Evolutionary conservation across 2,888 invertebrate species (phyloP).

Genomic region (Ptychoptera albimana): DNA sequence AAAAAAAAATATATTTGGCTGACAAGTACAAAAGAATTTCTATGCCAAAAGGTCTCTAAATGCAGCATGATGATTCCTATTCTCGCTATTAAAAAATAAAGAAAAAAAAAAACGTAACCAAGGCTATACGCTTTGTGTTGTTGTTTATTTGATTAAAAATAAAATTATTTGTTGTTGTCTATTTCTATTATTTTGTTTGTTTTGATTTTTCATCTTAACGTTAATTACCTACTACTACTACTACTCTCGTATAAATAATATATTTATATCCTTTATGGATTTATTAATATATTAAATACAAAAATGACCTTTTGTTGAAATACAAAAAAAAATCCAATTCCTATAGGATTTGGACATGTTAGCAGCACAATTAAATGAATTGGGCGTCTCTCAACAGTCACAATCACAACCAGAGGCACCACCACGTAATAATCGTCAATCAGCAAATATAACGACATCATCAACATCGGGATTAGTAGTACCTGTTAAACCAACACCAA

Average conservation of each 20-base stretch:
- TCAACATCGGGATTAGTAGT: conserved; percentile 17
- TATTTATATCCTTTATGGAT: neutral
- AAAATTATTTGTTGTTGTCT: too few relatives aligned
- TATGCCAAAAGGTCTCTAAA: too few relatives aligned
- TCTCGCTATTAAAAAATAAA: too few relatives aligned
- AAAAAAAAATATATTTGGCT: too few relatives aligned
- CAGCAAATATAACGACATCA: conserved; percentile 16
- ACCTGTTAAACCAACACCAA: conserved; percentile 24
- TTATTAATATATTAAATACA: conserved; percentile 1
- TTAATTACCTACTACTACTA: neutral
- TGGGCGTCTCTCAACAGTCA: conserved; percentile 46
- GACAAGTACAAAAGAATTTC: too few relatives aligned
- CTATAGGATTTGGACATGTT: conserved; percentile 88
- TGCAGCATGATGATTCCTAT: too few relatives aligned
- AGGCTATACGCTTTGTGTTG: too few relatives aligned
- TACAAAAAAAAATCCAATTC: conserved; percentile 17
- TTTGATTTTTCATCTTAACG: neutral
- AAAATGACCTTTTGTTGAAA: conserved; percentile 6
- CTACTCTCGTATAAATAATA: too few relatives aligned
- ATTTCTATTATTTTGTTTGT: too few relatives aligned
- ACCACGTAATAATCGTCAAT: conserved; percentile 43
- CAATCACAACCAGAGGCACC: conserved; percentile 49
- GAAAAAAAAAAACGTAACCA: neutral
- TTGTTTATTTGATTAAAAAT: too few relatives aligned
- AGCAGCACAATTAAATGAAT: conserved; percentile 89